Base-by-base conservation (phyloP, 1,140 invertebrate genomes). In the Solenopsis fugax region DNA sequence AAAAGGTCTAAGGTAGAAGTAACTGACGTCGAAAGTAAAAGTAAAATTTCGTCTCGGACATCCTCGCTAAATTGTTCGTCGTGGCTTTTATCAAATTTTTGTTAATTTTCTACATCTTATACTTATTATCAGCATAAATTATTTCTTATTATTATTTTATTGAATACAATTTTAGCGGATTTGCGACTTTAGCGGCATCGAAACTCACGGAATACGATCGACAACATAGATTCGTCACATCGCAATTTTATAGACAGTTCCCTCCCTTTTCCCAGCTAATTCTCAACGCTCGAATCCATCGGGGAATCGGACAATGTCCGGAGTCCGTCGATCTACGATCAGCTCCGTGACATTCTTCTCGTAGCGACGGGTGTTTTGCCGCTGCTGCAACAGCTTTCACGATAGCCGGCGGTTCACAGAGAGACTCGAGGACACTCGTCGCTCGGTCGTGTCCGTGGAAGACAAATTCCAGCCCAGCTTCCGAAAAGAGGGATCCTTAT, bases 401-500 rank as follows among this genome's bases (percentile, higher is more conserved):
- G 45, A 50, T 34, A 85, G 13, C 6, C 29, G 9, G 45, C 52
- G 62, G 71, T 62, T 84, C 18, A 71, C n/a, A 54, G 10, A 29
- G 41, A 29, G 24, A 65, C 13, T 45, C 62, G 13, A 45, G 54
- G 54, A 73, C 54, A n/a, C 29, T 29, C 37, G 9, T 64, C 37
- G 69, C 41, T 67, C 48, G 16, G 37, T 13, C 37, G 21, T 7
- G 54, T 88, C 82, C n/a, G 48, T 71, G 45, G 64, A 62, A 90
- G 88, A 90, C 89, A 90, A 90, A 90, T 90, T 90, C 82, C 81
- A n/a, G 64, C 3, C 71, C 69, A 72, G 69, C 60, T 90, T 58
- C 73, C 75, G 67, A 85, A 85, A 89, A 87, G 76, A 90, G 87
- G 88, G 87, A 64, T 69, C 77, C 88, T 92, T 93, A 93, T 93